These are phyloP conservation scores for Entomobrya multifasciata DNA, from an alignment of 2,888 invertebrate genomes.

Conservation along the genomic window DNA sequence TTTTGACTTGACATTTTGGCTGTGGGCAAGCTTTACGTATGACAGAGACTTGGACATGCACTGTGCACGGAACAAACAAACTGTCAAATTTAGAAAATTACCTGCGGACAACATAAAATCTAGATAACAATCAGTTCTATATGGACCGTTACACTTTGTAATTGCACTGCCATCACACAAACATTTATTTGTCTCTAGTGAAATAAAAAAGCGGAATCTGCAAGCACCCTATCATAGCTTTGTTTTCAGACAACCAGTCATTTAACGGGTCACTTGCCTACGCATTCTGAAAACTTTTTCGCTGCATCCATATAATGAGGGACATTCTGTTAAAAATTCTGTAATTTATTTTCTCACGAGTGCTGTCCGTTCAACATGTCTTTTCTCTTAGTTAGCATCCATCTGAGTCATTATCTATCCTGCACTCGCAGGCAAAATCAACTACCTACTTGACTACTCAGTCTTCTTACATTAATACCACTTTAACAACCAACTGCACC, in stretches of 20 bases:
- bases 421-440: no score
- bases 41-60: not conserved
- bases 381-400: not conserved
- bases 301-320: conserved; percentile 31
- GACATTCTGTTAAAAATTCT: conserved; percentile 11
- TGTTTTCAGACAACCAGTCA: not conserved
- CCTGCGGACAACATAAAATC: conserved; percentile 36
- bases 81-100: conserved; percentile 32
- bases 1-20: not conserved
- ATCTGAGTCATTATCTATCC: conserved; percentile 13
- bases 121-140: conserved; percentile 16
- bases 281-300: conserved; percentile 16
- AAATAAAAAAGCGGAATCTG: not conserved
- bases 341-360: no score
- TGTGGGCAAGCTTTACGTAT: not conserved
- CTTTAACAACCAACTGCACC: no score
- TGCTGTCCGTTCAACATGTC: no score
- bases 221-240: no score
- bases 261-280: conserved; percentile 43
- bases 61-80: not conserved
- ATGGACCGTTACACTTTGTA: conserved; percentile 45
- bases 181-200: not conserved
- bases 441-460: no score
- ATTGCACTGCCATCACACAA: not conserved
- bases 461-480: no score